Evolutionary conservation across 2,113 vertebrate species (phyloP), one percentile per base, ranked within the genome.

Genomic region (Chauna torquata): DNA sequence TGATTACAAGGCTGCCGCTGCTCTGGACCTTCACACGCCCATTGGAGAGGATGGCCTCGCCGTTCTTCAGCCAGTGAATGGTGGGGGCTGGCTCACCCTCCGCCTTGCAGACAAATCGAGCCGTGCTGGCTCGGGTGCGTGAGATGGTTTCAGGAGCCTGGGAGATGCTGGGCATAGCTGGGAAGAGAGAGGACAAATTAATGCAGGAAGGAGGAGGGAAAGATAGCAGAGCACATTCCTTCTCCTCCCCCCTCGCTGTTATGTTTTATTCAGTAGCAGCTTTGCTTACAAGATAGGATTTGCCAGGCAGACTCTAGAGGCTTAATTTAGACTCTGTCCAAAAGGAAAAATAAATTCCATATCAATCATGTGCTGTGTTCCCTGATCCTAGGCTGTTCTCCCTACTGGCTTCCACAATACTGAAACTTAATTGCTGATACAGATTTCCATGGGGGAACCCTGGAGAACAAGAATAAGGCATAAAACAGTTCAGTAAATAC

Each of bases 81-180:
- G 89, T 70, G 0, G 99, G 99, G 8, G 97, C 57, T 4, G 99
- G 99, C 62, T 99, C 99, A 2, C 99, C 99, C 3, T 99, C 98
- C 3, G 99, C 99, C 94, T 99, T 99, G 98, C 99, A 99, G 84
- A 99, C 98, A 94, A 99, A 99, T 30, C 99, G 98, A 38, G 99
- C 99, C 0, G 99, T 99, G 97, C 99, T 99, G 49, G 99, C 99
- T 30, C 99, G 97, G 5, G 99, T 99, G 81, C 99, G 98, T 5
- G 99, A 99, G 90, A 99, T 98, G 7, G 99, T 98, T 97, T 99
- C 99, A 1, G 99, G 99, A 36, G 98, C 98, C 91, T 99, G 99
- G n/a, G 98, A 98, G 92, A 99, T 99, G 88, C 98, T 98, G 8
- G 99, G 99, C 52, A 98, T 98, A 61, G 98, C 99, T 99, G 95